Conservation (phyloP, 2,113 vertebrate species). For the Lanius collurio region DNA sequence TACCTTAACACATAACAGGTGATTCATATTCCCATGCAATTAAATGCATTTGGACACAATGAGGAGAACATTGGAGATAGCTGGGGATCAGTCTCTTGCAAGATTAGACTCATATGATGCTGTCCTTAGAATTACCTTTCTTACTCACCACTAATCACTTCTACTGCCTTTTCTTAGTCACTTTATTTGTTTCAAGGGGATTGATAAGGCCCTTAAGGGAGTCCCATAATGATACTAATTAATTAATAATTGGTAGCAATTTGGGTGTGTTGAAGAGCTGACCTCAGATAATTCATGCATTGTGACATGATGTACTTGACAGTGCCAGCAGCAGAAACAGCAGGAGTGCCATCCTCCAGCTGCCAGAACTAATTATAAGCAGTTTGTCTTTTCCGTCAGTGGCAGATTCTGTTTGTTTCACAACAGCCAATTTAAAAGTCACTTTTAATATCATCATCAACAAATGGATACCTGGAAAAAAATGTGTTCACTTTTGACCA, state of each 20-base stretch:
- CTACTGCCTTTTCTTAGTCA: not conserved
- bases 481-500: not conserved
- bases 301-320: conserved; percentile 55
- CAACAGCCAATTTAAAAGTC: conserved; percentile 40
- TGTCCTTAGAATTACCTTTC: not conserved
- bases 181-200: conserved; percentile 23
- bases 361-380: conserved; percentile 65
- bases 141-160: not conserved
- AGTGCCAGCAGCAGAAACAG: conserved; percentile 64
- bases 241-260: conserved; percentile 64
- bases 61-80: not conserved
- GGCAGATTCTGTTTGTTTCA: conserved; percentile 41
- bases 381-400: conserved; percentile 51
- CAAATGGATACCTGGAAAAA: conserved; percentile 31
- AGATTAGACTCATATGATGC: not conserved
- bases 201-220: not conserved
- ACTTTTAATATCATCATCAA: conserved; percentile 46
- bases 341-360: conserved; percentile 64
- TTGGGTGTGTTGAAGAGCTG: conserved; percentile 46
- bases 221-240: conserved; percentile 50
- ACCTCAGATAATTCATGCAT: conserved; percentile 51
- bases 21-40: not conserved
- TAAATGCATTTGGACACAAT: not conserved
- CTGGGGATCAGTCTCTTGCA: not conserved
- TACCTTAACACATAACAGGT: not conserved